These are phyloP conservation scores for Anoura caudifer DNA, from an alignment of 2,113 vertebrate genomes.

Conservation along the genomic window DNA sequence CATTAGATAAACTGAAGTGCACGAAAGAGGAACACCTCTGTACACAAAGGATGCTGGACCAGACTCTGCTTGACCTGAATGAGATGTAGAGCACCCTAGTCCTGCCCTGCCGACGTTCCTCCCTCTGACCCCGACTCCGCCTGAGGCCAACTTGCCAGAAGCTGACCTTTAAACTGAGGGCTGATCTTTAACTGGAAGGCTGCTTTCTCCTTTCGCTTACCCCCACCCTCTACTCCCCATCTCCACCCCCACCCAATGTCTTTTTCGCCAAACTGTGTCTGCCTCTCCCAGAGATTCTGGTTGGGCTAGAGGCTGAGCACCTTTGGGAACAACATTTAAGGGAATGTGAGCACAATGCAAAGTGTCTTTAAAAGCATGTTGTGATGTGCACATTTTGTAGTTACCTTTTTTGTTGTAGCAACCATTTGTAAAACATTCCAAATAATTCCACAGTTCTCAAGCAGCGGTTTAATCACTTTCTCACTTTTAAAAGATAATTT, in stretches of 20 bases:
- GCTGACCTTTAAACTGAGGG: slow-evolving; percentile 77
- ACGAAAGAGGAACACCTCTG: slow-evolving; percentile 93
- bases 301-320: slow-evolving; percentile 69
- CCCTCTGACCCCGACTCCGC: slow-evolving; percentile 27
- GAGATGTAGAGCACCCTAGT: slow-evolving; percentile 84
- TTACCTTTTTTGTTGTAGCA: slow-evolving; percentile 67
- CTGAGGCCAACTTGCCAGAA: slow-evolving; percentile 57
- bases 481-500: slow-evolving; percentile 22
- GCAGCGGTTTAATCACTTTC: slow-evolving; percentile 52
- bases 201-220: slow-evolving; percentile 62
- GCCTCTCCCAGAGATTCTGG: slow-evolving; percentile 51
- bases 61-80: slow-evolving; percentile 94
- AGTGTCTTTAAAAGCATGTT: slow-evolving; percentile 76
- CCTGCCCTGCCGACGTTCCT: slow-evolving; percentile 44
- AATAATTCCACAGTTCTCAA: slow-evolving; percentile 44
- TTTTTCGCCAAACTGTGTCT: slow-evolving; percentile 66
- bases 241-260: slow-evolving; percentile 23
- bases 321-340: slow-evolving; percentile 76
- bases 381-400: slow-evolving; percentile 79
- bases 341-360: slow-evolving; percentile 75
- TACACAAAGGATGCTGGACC: slow-evolving; percentile 92
- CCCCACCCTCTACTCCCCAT: neutral
- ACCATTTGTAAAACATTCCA: slow-evolving; percentile 75
- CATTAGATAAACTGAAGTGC: slow-evolving; percentile 89
- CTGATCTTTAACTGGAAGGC: slow-evolving; percentile 74